Conservation (phyloP, 2,113 vertebrate species). For the Saguinus midas region DNA sequence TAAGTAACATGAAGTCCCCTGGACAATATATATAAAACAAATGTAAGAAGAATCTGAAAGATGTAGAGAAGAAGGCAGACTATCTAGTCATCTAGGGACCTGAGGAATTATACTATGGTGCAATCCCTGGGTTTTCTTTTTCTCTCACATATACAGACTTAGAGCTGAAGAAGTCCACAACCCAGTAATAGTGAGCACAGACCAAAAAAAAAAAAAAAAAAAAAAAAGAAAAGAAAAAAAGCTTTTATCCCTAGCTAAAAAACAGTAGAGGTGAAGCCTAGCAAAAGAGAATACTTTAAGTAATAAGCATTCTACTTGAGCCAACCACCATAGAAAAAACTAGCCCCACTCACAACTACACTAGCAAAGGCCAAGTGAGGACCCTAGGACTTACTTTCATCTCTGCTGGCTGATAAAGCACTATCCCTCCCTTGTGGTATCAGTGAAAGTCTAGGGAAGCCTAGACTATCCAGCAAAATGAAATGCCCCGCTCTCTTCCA, state of each 20-base stretch:
- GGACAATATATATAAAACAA: background rate
- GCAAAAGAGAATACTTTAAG: slow-evolving; percentile 1
- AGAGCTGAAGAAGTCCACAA: background rate
- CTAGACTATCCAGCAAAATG: background rate
- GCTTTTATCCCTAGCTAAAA: background rate
- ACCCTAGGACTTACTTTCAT: background rate
- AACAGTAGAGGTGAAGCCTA: background rate
- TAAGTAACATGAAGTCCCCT: background rate
- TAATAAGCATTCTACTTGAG: background rate
- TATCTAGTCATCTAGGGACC: background rate
- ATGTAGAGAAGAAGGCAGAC: background rate
- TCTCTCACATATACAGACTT: background rate
- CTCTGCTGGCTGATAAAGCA: background rate
- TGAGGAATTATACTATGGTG: background rate
- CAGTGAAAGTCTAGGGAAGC: background rate
- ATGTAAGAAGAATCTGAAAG: background rate
- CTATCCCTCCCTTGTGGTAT: background rate
- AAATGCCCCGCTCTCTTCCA: background rate
- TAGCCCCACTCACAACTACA: background rate
- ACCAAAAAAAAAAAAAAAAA: slow-evolving; percentile 34
- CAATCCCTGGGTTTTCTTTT: slow-evolving; percentile 23
- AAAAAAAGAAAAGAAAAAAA: slow-evolving; percentile 28
- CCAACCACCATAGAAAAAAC: background rate
- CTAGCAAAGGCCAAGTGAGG: background rate
- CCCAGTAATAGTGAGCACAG: background rate